phyloP scores from a whole-genome alignment of 2,888 invertebrate species.

The Drosophila atroscutellata region DNA sequence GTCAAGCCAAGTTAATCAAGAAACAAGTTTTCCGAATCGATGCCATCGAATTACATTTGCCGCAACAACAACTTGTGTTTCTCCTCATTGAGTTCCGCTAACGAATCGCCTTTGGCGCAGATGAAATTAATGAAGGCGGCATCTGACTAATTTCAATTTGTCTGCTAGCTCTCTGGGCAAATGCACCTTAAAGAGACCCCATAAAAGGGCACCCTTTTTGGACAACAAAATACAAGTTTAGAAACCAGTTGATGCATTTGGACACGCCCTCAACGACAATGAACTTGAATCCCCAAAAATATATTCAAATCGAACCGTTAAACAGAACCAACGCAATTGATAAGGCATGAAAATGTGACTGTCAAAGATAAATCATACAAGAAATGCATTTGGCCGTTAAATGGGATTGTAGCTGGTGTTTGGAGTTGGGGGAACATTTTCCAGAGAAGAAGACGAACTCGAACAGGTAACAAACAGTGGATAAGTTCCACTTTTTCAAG shows the following conservation, averaged over 20 bases:
- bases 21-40: constrained; percentile 65
- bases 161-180: constrained; percentile 2
- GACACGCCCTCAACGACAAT: constrained; percentile 59
- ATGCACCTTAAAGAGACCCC: constrained; percentile 28
- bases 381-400: constrained; percentile 39
- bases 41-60: constrained; percentile 54
- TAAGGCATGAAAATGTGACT: constrained; percentile 67
- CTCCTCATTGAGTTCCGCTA: constrained; percentile 55
- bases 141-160: constrained; percentile 49
- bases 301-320: constrained; percentile 62
- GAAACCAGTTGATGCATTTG: constrained; percentile 26
- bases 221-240: not conserved
- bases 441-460: constrained; percentile 8
- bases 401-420: constrained; percentile 17
- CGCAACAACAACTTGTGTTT: constrained; percentile 29
- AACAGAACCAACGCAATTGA: constrained; percentile 46
- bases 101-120: constrained; percentile 38
- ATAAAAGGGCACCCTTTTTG: constrained; percentile 4
- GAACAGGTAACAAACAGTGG: constrained; percentile 36
- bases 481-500: constrained; percentile 24
- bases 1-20: constrained; percentile 57
- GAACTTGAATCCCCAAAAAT: constrained; percentile 53
- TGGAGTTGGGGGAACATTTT: constrained; percentile 14
- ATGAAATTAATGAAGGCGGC: constrained; percentile 31
- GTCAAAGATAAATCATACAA: constrained; percentile 71